Conservation (phyloP, 2,113 vertebrate genomes). For the Danio rerio region GRCz12tu NC_133193.1:6964501-6965000, state of each 20-base stretch:
- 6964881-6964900: too few relatives aligned
- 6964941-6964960: too few relatives aligned
- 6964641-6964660: background rate
- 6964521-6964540: background rate
- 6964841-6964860: too few relatives aligned
- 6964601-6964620: constrained; percentile 23
- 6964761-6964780: background rate
- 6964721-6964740: background rate
- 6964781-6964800: background rate
- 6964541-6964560: background rate
- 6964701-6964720: background rate
- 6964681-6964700: background rate
- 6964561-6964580: constrained; percentile 32
- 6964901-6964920: too few relatives aligned
- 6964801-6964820: too few relatives aligned
- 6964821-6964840: too few relatives aligned
- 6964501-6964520: constrained; percentile 8
- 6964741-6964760: background rate
- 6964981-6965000: too few relatives aligned
- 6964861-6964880: too few relatives aligned
- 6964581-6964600: constrained; percentile 39
- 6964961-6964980: too few relatives aligned
- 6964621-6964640: constrained; percentile 6
- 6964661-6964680: constrained; percentile 16
- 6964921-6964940: too few relatives aligned